Conservation (phyloP, 2,113 vertebrate species). For the Callaeas wilsoni region DNA sequence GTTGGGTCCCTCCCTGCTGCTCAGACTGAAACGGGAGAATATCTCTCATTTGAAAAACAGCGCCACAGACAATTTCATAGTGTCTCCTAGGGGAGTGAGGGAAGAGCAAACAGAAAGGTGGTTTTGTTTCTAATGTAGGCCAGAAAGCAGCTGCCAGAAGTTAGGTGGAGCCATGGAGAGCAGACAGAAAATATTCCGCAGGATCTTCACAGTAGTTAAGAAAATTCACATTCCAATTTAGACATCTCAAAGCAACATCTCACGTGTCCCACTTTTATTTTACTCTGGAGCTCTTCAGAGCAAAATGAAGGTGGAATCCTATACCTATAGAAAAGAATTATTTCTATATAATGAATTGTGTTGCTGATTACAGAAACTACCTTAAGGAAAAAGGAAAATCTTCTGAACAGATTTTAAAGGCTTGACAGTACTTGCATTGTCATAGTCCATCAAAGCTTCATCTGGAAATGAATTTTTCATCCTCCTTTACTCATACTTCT, state of each 20-base stretch:
- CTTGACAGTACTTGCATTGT: conserved; percentile 9
- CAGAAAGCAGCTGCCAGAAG: not conserved
- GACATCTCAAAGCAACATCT: conserved; percentile 6
- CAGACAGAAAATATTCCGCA: not conserved
- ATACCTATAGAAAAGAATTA: not conserved
- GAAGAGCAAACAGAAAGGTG: not conserved
- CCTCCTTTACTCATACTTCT: not conserved
- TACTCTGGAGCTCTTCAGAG: not conserved
- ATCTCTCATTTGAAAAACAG: not conserved
- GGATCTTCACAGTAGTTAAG: not conserved
- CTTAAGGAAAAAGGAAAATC: conserved; percentile 23
- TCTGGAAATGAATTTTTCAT: conserved; percentile 19
- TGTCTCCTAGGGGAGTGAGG: not conserved
- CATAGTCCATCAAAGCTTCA: conserved; percentile 16
- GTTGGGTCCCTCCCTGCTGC: not conserved
- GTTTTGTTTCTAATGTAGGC: not conserved
- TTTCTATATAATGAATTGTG: not conserved
- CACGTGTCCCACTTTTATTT: not conserved
- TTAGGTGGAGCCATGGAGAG: not conserved
- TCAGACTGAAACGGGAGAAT: not conserved
- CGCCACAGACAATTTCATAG: rapidly evolving
- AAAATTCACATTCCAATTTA: not conserved
- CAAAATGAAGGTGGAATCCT: not conserved
- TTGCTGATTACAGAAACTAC: conserved; percentile 10
- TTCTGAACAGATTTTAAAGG: conserved; percentile 48